A percentile compares a stretch with the other conserved stretches of the same genome.
Conservation (phyloP, 2,888 invertebrate species). For the Sinotaia quadrata region DNA sequence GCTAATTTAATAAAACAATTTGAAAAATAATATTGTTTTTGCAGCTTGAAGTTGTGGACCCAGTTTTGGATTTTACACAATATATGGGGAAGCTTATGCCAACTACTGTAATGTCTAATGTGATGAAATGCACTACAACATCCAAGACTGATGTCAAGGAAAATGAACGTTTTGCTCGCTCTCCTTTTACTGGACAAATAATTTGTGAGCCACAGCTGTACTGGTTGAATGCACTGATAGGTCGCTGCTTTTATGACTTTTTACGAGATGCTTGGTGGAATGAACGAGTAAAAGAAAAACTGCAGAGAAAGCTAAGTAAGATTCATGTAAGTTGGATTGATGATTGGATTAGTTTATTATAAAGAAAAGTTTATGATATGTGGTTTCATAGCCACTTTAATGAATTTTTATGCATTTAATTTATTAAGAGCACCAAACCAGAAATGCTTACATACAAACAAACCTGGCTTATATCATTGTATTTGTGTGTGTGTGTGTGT, state of each 20-base stretch:
- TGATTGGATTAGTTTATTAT: no score
- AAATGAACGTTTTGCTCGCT: background rate
- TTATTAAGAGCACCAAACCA: no score
- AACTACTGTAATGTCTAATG: conserved; percentile 34
- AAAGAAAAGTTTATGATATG: no score
- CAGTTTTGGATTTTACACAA: conserved; percentile 55
- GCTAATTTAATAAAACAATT: background rate
- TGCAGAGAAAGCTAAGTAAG: conserved; percentile 88
- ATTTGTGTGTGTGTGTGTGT: no score
- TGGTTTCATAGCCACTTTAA: no score
- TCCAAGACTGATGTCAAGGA: conserved; percentile 18
- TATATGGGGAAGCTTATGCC: conserved; percentile 69
- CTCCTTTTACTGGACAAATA: conserved; percentile 40
- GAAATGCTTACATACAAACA: no score
- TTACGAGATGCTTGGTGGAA: conserved; percentile 82
- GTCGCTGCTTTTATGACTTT: conserved; percentile 87
- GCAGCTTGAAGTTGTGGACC: conserved; percentile 11
- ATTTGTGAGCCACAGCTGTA: conserved; percentile 65
- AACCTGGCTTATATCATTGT: no score
- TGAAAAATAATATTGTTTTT: background rate
- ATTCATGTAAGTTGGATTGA: conserved; percentile 79
- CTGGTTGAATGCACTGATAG: conserved; percentile 82
- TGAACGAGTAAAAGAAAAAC: conserved; percentile 81
- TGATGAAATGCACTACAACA: conserved; percentile 42
- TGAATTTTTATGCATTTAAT: no score